phyloP scores from a whole-genome alignment of 2,113 vertebrate genomes.

The Pangasianodon hypophthalmus region DNA sequence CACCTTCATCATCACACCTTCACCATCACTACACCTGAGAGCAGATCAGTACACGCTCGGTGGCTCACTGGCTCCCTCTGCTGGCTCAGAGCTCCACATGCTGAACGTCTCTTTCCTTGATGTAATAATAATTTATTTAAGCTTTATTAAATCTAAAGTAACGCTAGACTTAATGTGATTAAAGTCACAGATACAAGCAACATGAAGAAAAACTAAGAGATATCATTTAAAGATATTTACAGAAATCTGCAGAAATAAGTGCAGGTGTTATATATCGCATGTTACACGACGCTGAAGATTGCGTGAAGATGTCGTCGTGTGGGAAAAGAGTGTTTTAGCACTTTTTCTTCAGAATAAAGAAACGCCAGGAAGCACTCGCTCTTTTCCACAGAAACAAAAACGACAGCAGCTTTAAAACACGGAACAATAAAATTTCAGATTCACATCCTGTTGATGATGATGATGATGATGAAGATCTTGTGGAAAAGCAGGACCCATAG shows the following conservation, averaged over 20 bases:
- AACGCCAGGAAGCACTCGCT: too few relatives aligned
- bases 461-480: background rate
- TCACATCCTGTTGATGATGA: background rate
- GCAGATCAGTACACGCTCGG: background rate
- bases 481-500: background rate
- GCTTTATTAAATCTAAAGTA: background rate
- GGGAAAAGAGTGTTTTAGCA: too few relatives aligned
- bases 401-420: too few relatives aligned
- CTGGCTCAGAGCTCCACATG: conserved; percentile 50
- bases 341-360: too few relatives aligned
- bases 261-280: too few relatives aligned
- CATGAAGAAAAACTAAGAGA: background rate
- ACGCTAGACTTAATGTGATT: background rate
- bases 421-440: too few relatives aligned
- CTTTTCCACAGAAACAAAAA: too few relatives aligned
- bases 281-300: too few relatives aligned
- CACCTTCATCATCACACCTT: too few relatives aligned
- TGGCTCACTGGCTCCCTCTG: conserved; percentile 67
- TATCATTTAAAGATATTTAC: too few relatives aligned
- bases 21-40: background rate
- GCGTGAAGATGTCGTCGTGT: too few relatives aligned
- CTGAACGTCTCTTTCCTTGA: background rate
- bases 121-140: background rate
- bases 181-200: background rate
- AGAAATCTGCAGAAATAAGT: too few relatives aligned